Evolutionary conservation across 2,113 vertebrate species (phyloP), one percentile per base, ranked within the genome.

Genomic region (Chamaea fasciata): DNA sequence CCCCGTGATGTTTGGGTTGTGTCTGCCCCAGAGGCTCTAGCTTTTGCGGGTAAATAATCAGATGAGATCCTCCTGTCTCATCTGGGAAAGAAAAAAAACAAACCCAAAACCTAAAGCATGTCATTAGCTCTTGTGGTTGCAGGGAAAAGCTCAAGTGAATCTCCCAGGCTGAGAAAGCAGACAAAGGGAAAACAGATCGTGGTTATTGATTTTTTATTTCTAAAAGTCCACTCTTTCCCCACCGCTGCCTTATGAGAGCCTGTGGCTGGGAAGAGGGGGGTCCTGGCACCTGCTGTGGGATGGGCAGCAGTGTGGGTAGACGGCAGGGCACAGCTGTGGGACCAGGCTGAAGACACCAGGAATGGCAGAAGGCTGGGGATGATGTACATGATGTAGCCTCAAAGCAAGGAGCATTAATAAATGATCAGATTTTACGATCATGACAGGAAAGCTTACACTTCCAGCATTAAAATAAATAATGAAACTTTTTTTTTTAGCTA

Each of bases 391-490:
- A 95, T 90, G 92, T 53, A 86, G 85, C 73, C 76, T 94, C 90
- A 86, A 96, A 95, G 94, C 15, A 11, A 49, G 59, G 44, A 86
- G 68, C 96, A 96, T 97, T 94, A 98, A 98, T 98, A 98, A 98
- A 96, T 97, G 47, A 98, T 97, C 90, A 94, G 94, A 94, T 96
- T 96, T 97, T 96, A 95, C 14, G 46, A 96, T 97, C 95, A 70
- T 93, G 97, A 97, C 97, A 98, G 97, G 85, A 97, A 97, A 98
- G 91, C 97, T 97, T 97, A 96, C 81, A 89, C 75, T 97, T 96
- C 92, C 94, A 96, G 95, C 97, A 95, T 89, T 96, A 98, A 98
- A 97, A 97, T 97, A 98, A 97, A 98, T 97, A 97, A 97, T 95
- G 83, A 97, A 97, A 96, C 87, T 9, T 68, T 41, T 81, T 81